Base-by-base conservation (phyloP, 2,888 invertebrate genomes). In the Kuschelorhynchus macadamiae region DNA sequence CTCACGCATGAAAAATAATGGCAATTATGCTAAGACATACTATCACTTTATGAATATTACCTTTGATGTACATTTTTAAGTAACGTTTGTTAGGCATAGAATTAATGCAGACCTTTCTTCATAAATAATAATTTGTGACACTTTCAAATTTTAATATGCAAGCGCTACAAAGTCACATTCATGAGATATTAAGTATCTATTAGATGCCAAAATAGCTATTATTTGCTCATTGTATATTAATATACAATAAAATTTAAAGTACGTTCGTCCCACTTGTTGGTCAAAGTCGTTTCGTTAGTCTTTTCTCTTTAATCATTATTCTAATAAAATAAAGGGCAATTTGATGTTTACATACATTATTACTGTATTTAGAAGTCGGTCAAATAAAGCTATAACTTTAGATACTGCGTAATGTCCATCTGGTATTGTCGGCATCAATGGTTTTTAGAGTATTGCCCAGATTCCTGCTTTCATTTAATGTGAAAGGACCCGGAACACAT, bases 61-160 rank as follows among this genome's bases (percentile, higher is more conserved):
- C 3, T 11, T 36, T 3, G 12, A 36, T 7, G 36, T 36, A n/a
- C 11, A 2, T 36, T 36, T 36, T n/a, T 12, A 5, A 25, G 7
- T 25, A 36, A 36, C 36, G 12, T 4, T n/a, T 36, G 12, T 36
- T 36, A 36, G 11, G 11, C 36, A 36, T n/a, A 36, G 11, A 36
- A 11, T 36, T 36, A 12, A 36, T 36, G 44, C 18, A 47, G 17
- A 8, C 47, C 25, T 47, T 47, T 47, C 32, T 7, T 32, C 33
- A 16, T 52, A 52, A 52, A 17, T 52, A 32, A 12, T 8, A 16
- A 32, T 33, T 36, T 59, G 59, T 59, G 47, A 49, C 59, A 59
- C 59, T 59, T 59, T 59, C 47, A 47, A 47, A 49, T 36, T 36
- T 59, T 39, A 55, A 39, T 55, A 55, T 39, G 11, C 14, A 39